phyloP scores from a whole-genome alignment of 2,113 vertebrate genomes.

The Rhinopomastus cyanomelas region DNA sequence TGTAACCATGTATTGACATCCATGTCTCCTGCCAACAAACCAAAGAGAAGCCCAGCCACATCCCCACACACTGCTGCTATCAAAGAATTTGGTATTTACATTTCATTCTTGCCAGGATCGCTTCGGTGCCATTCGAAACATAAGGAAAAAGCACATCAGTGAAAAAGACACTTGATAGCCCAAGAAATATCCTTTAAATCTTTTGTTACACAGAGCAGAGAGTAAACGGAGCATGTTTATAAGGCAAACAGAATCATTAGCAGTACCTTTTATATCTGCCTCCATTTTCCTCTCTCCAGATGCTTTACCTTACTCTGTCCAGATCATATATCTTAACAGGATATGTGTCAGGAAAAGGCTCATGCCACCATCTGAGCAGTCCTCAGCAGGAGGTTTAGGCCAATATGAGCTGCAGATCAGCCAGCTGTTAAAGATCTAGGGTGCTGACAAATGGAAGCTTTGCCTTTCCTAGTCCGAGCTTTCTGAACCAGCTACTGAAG shows the following conservation, averaged over 20 bases:
- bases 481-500: background rate
- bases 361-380: background rate
- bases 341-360: background rate
- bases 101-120: background rate
- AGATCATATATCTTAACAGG: background rate
- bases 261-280: background rate
- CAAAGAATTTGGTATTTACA: background rate
- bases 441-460: background rate
- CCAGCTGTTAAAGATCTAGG: background rate
- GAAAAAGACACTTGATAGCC: background rate
- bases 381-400: background rate
- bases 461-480: background rate
- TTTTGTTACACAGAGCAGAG: background rate
- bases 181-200: background rate
- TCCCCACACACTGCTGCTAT: background rate
- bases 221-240: background rate
- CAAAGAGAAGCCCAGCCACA: background rate
- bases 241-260: slow-evolving; percentile 20
- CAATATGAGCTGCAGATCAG: background rate
- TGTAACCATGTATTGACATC: background rate
- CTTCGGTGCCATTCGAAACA: slow-evolving; percentile 22
- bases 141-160: background rate
- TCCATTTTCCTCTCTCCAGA: background rate
- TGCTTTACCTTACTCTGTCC: background rate
- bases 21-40: background rate